Percentiles rank a stretch among this genome's conserved stretches.
Evolutionary conservation across 2,888 invertebrate genomes (phyloP).

Genomic region (Diadromus collaris): DNA sequence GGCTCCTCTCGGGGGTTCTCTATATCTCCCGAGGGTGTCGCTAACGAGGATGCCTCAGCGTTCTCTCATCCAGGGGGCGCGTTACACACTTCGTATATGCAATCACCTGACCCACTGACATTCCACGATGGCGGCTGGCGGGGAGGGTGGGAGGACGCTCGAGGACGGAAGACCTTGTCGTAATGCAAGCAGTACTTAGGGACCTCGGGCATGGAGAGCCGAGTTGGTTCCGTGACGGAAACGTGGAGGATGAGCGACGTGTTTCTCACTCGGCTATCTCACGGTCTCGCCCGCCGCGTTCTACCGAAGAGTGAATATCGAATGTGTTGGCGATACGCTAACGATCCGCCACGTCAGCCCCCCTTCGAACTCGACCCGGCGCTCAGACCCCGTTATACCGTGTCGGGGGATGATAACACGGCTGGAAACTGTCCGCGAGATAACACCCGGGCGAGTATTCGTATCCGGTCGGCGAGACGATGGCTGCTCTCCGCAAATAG

Average conservation of each 20-base stretch:
- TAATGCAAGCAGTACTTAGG: conserved; percentile 57
- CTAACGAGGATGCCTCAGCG: conserved; percentile 74
- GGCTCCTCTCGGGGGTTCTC: conserved; percentile 22
- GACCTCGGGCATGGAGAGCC: background rate
- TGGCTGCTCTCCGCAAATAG: conserved; percentile 14
- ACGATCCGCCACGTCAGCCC: conserved; percentile 68
- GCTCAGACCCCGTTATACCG: conserved; percentile 21
- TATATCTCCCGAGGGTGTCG: conserved; percentile 56
- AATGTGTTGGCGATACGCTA: conserved; percentile 76
- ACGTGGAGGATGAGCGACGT: conserved; percentile 32
- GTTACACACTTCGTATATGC: conserved; percentile 62
- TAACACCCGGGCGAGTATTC: conserved; percentile 50
- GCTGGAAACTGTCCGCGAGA: conserved; percentile 57
- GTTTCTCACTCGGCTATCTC: conserved; percentile 26
- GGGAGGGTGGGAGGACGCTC: conserved; percentile 40
- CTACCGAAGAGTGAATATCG: conserved; percentile 68
- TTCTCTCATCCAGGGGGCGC: conserved; percentile 33
- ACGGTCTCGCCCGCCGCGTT: conserved; percentile 19
- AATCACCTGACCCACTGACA: conserved; percentile 75
- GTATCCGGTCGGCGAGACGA: conserved; percentile 25
- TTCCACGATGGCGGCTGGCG: conserved; percentile 66
- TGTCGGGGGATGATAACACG: conserved; percentile 67
- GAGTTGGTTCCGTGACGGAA: background rate
- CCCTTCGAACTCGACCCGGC: conserved; percentile 56
- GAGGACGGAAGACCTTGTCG: conserved; percentile 45